Conservation (phyloP, 2,888 invertebrate genomes). For the Platyscelio sp. region DNA sequence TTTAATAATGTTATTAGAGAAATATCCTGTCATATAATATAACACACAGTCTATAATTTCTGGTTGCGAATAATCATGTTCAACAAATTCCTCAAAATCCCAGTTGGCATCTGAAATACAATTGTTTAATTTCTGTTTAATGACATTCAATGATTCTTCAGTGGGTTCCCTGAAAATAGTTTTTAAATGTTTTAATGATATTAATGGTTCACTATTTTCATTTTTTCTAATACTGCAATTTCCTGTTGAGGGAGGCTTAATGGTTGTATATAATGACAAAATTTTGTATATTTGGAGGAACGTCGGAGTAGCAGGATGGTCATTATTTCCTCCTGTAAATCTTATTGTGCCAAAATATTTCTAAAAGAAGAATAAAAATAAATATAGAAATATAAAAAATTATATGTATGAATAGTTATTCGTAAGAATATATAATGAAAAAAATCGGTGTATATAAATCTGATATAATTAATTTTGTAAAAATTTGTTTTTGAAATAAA, state of each 20-base stretch:
- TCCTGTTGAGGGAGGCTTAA: background rate
- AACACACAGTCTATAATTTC: slow-evolving; percentile 19
- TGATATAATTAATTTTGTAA: no score
- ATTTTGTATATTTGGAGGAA: slow-evolving; percentile 1
- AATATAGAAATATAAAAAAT: no score
- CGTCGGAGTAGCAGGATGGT: background rate
- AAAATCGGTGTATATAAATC: no score
- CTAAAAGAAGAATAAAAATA: background rate
- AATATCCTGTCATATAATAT: slow-evolving; percentile 21
- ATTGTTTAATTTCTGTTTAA: background rate
- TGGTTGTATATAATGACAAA: background rate
- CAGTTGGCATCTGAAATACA: slow-evolving; percentile 3
- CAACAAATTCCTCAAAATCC: slow-evolving; percentile 21
- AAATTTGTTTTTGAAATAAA: no score
- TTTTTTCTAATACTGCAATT: background rate
- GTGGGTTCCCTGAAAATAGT: background rate
- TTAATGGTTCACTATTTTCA: background rate
- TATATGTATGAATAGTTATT: no score
- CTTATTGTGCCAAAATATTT: background rate
- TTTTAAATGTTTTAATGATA: background rate
- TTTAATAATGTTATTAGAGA: slow-evolving; percentile 9
- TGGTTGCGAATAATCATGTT: slow-evolving; percentile 26
- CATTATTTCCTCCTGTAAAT: background rate
- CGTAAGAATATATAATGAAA: no score
- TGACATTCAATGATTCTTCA: background rate